Conservation (phyloP, 2,113 vertebrate genomes). For the Catagonus wagneri region DNA sequence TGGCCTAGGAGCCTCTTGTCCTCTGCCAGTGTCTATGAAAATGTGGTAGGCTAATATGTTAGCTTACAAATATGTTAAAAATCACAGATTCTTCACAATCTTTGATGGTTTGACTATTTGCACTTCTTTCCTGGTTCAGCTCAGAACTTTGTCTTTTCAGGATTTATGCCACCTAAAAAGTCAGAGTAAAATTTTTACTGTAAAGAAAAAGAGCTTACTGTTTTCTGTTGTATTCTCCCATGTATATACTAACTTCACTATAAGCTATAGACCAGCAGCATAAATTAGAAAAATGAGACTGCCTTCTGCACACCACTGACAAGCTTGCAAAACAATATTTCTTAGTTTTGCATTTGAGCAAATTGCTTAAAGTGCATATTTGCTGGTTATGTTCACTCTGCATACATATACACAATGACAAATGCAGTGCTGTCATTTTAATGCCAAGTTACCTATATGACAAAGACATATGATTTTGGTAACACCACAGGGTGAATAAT, state of each 20-base stretch:
- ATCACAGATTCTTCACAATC: not conserved
- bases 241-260: not conserved
- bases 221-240: constrained; percentile 36
- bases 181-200: not conserved
- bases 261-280: not conserved
- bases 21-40: not conserved
- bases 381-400: constrained; percentile 48
- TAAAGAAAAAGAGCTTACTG: constrained; percentile 47
- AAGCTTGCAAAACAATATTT: constrained; percentile 60
- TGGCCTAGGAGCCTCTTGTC: not conserved
- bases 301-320: not conserved
- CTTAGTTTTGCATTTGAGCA: constrained; percentile 36
- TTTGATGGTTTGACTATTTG: not conserved
- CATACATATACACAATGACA: not conserved
- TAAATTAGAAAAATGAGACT: constrained; percentile 72
- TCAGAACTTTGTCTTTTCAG: constrained; percentile 49
- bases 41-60: not conserved
- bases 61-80: not conserved
- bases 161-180: constrained; percentile 7
- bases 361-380: constrained; percentile 52
- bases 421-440: constrained; percentile 8
- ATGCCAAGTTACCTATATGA: constrained; percentile 25
- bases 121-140: not conserved
- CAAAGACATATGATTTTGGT: constrained; percentile 26
- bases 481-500: not conserved